phyloP scores from a whole-genome alignment of 2,113 vertebrate genomes.

The Pyxicephalus adspersus region DNA sequence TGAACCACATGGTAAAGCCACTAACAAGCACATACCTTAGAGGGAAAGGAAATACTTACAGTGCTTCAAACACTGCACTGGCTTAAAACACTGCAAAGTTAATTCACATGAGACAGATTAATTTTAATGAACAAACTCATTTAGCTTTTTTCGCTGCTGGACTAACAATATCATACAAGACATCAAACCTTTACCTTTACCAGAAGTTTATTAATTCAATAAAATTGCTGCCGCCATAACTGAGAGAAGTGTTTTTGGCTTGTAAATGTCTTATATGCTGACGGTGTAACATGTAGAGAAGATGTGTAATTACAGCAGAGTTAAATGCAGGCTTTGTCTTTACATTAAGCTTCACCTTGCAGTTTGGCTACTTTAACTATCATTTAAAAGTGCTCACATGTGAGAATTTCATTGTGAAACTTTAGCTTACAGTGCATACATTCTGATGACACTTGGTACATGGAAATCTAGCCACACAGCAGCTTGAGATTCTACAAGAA shows the following conservation, averaged over 20 bases:
- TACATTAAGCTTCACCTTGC: not conserved
- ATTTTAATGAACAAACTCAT: too few species aligned
- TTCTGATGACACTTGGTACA: not conserved
- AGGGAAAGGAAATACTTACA: too few species aligned
- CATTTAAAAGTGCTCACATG: not conserved
- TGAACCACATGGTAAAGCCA: too few species aligned
- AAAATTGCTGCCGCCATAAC: not conserved
- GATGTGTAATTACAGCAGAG: not conserved
- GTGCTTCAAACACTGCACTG: too few species aligned
- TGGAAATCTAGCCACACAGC: not conserved
- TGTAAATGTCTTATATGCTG: constrained; percentile 23
- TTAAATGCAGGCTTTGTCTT: not conserved
- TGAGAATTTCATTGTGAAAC: not conserved
- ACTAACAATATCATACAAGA: not conserved
- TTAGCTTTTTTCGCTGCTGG: not conserved
- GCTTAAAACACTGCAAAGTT: too few species aligned
- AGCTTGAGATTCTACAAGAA: not conserved
- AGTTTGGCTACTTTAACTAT: not conserved
- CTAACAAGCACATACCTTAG: too few species aligned
- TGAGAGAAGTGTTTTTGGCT: not conserved
- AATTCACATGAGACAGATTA: too few species aligned
- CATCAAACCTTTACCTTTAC: not conserved
- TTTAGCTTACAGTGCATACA: not conserved
- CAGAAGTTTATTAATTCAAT: not conserved
- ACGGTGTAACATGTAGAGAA: not conserved